These are phyloP conservation scores for Macquaria australasica DNA, from an alignment of 2,113 vertebrate species.

Conservation along the genomic window DNA sequence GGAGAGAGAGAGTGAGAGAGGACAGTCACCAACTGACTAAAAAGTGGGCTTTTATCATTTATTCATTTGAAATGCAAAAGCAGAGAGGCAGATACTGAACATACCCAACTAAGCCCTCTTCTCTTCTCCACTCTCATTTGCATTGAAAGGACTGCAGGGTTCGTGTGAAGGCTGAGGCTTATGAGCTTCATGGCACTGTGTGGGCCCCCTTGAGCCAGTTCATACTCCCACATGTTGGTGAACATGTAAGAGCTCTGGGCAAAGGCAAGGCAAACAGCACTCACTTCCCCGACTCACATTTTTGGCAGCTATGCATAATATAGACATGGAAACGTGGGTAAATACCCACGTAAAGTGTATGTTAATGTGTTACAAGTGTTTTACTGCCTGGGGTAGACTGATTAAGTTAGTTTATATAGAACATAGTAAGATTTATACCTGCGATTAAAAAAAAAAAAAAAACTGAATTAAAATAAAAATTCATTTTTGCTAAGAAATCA, in stretches of 20 bases:
- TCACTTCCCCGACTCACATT: constrained; percentile 26
- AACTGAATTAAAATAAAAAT: neutral
- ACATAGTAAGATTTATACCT: neutral
- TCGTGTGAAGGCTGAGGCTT: constrained; percentile 64
- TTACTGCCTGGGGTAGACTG: neutral
- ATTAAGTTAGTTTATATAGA: constrained; percentile 1
- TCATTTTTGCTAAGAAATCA: neutral
- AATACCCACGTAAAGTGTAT: constrained; percentile 16
- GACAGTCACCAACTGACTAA: constrained; percentile 69
- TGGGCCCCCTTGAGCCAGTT: constrained; percentile 68
- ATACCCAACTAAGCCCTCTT: constrained; percentile 66
- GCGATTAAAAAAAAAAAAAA: neutral
- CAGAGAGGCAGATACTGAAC: constrained; percentile 67
- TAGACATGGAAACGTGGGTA: constrained; percentile 16
- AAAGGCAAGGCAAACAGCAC: constrained; percentile 50
- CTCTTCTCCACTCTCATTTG: constrained; percentile 73
- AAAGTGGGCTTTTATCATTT: constrained; percentile 82
- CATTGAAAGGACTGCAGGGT: constrained; percentile 77
- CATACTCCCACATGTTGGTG: constrained; percentile 69
- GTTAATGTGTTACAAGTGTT: constrained; percentile 6
- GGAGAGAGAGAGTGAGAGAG: constrained; percentile 45
- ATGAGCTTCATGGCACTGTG: constrained; percentile 67
- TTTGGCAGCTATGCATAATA: constrained; percentile 42
- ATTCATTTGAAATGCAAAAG: constrained; percentile 84
- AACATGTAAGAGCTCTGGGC: constrained; percentile 61